Base-by-base conservation (phyloP, 1,140 invertebrate species). In the Olivierus martensii region DNA sequence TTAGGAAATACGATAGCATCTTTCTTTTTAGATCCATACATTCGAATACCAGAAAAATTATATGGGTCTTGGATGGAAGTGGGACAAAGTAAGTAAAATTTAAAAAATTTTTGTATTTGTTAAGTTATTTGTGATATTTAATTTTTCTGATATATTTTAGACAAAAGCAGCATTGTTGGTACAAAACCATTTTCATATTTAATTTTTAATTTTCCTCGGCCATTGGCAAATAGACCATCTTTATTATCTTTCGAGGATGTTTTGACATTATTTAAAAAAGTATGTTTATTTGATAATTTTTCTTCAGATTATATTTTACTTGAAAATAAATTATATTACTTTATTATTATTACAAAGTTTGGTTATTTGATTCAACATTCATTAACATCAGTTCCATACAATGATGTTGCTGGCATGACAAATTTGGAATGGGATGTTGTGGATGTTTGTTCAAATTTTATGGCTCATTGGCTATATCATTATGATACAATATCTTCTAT, bases 391-490 rank as follows among this genome's bases (percentile, higher is more conserved):
- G 79, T 81, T 0, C 79, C 80, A 3, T 90, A 88, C 63, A 74
- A 78, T n/a, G 85, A 91, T 67, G 75, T 91, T 1, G 76, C 85
- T 7, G 88, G 88, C 2, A 67, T 87, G 3, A 82, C 79, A 1
- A 89, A 88, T 65, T 76, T 94, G 0, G 90, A 95, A 70, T 92
- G 86, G 86, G 92, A 95, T 69, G 82, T 84, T 11, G 78, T 83
- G 0, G 79, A 82, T 63, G 77, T 91, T 0, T 81, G 81, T 42
- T 77, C 81, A 1, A 73, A 86, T 62, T 83, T 94, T 44, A 78
- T 95, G 76, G 75, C 75, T 12, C 79, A 84, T 66, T 90, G 84
- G 80, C 68, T 90, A 1, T 80, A 81, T 57, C 79, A 89, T 63
- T 76, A 79, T 28, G 66, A 74, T 1, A 76, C 81, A 1, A 69